A percentile compares a stretch with the other conserved stretches of the same genome.
These are phyloP conservation scores for Hirtodrosophila alboralis DNA, from an alignment of 2,888 invertebrate genomes.

Conservation along the genomic window DNA sequence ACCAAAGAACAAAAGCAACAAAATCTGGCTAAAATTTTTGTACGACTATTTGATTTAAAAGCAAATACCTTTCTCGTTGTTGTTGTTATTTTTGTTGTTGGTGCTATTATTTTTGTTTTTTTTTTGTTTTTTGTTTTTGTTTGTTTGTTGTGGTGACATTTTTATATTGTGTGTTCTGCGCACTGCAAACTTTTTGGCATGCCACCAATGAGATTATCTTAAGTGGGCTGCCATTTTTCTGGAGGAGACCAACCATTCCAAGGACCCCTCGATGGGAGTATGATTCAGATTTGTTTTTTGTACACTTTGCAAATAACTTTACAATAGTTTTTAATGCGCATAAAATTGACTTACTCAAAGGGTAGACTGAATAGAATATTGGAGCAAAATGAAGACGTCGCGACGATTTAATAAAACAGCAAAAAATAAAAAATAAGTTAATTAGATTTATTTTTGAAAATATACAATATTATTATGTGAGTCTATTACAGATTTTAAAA, in stretches of 20 bases:
- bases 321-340: slow-evolving; percentile 58
- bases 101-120: slow-evolving; percentile 22
- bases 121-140: slow-evolving; percentile 22
- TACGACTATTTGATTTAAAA: slow-evolving; percentile 73
- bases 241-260: too few species aligned
- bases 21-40: slow-evolving; percentile 55
- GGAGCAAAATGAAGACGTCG: slow-evolving; percentile 12
- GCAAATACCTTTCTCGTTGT: slow-evolving; percentile 61
- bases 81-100: slow-evolving; percentile 23
- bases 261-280: slow-evolving; percentile 19
- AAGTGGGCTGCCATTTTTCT: slow-evolving; percentile 71
- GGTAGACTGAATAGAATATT: slow-evolving; percentile 2
- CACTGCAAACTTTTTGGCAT: slow-evolving; percentile 70
- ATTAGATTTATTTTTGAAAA: too few species aligned
- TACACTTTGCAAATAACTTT: slow-evolving; percentile 40
- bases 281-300: slow-evolving; percentile 15
- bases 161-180: slow-evolving; percentile 60
- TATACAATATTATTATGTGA: too few species aligned
- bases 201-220: slow-evolving; percentile 78
- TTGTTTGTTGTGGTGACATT: slow-evolving; percentile 69
- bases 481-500: too few species aligned
- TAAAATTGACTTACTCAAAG: slow-evolving; percentile 17
- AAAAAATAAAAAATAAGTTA: slow-evolving; percentile 8
- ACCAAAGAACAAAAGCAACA: slow-evolving; percentile 17
- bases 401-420: slow-evolving; percentile 8